A percentile compares a stretch with the other conserved stretches of the same genome.
These are phyloP conservation scores for Drosophila orosa DNA, from an alignment of 1,140 invertebrate species.

Conservation along the genomic window DNA sequence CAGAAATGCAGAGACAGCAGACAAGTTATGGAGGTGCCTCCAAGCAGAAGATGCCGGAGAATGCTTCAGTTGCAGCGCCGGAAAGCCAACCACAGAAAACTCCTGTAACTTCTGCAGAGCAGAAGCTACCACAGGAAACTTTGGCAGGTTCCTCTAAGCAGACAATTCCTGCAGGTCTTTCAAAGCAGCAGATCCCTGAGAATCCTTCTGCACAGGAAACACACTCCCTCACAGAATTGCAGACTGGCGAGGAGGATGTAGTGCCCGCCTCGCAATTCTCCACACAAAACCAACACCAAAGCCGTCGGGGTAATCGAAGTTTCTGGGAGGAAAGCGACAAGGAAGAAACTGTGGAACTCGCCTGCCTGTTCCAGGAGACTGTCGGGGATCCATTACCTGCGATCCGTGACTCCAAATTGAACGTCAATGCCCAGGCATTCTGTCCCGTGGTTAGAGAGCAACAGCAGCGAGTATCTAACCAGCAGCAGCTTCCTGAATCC, in stretches of 20 bases:
- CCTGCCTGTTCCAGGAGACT: no score
- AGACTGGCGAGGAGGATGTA: neutral
- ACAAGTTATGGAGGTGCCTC: no score
- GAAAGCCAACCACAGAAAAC: neutral
- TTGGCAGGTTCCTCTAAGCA: neutral
- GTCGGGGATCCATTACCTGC: neutral
- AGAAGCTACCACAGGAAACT: no score
- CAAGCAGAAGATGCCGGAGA: no score
- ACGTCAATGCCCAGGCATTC: constrained; percentile 9
- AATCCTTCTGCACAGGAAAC: neutral
- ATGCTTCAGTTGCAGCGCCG: no score
- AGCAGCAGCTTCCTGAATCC: neutral
- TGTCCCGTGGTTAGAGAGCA: neutral
- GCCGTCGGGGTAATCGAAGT: no score
- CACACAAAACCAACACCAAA: neutral
- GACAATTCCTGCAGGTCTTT: neutral
- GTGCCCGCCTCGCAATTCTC: neutral
- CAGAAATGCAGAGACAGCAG: no score
- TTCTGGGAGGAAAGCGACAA: neutral
- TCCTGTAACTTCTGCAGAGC: neutral
- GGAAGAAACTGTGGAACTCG: neutral
- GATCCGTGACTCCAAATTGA: neutral
- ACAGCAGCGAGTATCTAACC: neutral
- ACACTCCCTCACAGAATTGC: neutral
- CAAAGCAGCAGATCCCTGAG: neutral